phyloP scores from a whole-genome alignment of 2,113 vertebrate genomes.

The Sisor rabdophorus region DNA sequence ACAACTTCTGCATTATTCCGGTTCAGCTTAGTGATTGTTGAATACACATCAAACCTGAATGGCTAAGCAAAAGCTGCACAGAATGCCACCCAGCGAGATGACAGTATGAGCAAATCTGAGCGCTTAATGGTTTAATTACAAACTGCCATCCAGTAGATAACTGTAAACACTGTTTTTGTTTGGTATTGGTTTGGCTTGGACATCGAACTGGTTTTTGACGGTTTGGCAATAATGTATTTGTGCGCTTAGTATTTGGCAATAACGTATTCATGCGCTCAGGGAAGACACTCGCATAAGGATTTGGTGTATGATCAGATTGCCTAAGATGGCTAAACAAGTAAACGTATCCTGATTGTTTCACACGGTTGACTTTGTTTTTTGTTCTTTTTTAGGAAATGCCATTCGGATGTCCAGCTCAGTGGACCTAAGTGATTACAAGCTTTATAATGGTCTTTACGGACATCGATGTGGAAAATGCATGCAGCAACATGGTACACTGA shows the following conservation, averaged over 20 bases:
- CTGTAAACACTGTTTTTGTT: background rate
- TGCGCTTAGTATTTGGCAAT: background rate
- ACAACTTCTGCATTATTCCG: background rate
- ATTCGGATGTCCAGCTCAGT: conserved; percentile 47
- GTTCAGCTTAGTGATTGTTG: background rate
- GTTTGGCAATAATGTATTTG: background rate
- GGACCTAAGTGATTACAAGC: conserved; percentile 47
- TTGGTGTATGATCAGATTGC: background rate
- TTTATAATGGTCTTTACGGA: conserved; percentile 32
- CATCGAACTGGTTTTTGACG: background rate
- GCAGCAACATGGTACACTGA: conserved; percentile 58
- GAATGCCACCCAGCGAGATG: background rate
- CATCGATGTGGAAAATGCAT: conserved; percentile 51
- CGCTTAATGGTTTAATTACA: background rate
- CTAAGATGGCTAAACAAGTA: background rate
- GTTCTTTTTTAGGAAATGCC: conserved; percentile 24
- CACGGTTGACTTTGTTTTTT: background rate
- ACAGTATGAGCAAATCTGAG: background rate
- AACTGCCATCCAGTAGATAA: background rate
- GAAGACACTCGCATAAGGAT: background rate
- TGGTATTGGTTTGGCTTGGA: background rate
- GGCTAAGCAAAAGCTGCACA: background rate
- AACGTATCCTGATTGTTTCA: background rate
- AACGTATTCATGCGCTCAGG: background rate
- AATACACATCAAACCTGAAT: background rate